Evolutionary conservation across 1,140 invertebrate species (phyloP), one percentile per base, ranked within the genome.

Genomic region (Palaemon carinicauda): DNA sequence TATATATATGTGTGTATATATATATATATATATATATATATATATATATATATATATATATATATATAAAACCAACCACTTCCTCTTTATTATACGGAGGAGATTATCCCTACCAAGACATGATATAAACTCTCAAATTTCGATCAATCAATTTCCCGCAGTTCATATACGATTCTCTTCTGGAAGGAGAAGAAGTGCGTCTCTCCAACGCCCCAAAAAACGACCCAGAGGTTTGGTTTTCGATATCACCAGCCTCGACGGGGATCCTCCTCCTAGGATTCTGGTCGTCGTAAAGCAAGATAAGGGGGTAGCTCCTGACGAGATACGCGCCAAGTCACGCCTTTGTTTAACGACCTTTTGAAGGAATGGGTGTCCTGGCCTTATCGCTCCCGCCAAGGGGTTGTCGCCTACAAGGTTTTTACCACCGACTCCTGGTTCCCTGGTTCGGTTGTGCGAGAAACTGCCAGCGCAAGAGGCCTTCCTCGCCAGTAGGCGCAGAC

Each of bases 261-360:
- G 80, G 54, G 80, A 12, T 1, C 12, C 41, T 5, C 41, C 3
- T 29, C 14, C 12, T 29, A 69, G 80, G 50, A 50, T 19, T 50
- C 33, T 29, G 21, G 80, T 24, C 24, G 56, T 81, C 80, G 69
- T 82, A 82, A 82, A 82, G 80, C 60, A 82, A 82, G 80, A 82
- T 82, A 82, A 82, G 80, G 65, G 24, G 29, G 69, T 50, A 60
- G 41, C 65, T 82, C 80, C 80, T 82, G 80, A 73, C 80, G 65
- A 69, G 51, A 82, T 52, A 52, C 69, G 80, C 80, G 73, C 33
- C 69, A 56, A 71, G 81, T 82, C 81, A 82, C 81, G 81, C 81
- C 81, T 82, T 75, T 82, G 81, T 82, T 82, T 82, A 82, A 56
- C 81, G 73, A 54, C 71, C 81, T 33, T 51, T 51, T 41, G 81